Conservation (phyloP, 1,140 invertebrate genomes). For the Leptopilina clavipes region DNA sequence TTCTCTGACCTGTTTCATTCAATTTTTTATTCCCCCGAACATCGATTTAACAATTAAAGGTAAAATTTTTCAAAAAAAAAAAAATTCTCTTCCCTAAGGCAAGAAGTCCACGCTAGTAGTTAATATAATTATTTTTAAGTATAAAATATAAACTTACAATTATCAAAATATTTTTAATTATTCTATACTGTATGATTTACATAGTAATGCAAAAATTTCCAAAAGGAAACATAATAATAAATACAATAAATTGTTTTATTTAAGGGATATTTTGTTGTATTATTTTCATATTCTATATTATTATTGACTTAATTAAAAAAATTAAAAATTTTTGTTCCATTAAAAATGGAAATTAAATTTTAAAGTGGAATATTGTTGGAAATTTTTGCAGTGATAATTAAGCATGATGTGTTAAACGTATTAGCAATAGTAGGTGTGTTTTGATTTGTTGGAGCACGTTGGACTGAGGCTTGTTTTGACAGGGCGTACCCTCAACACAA, state of each 20-base stretch:
- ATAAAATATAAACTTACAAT: neutral
- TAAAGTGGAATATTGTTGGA: neutral
- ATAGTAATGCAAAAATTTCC: neutral
- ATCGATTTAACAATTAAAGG: too few relatives aligned
- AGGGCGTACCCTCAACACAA: constrained; percentile 2
- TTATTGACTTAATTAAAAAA: too few relatives aligned
- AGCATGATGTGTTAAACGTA: constrained; percentile 29
- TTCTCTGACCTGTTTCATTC: too few relatives aligned
- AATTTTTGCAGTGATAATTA: constrained; percentile 17
- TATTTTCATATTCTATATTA: too few relatives aligned
- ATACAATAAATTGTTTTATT: too few relatives aligned
- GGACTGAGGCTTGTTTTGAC: constrained; percentile 31
- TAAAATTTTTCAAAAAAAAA: neutral
- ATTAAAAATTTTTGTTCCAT: too few relatives aligned
- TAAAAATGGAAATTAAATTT: too few relatives aligned
- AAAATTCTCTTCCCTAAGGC: neutral
- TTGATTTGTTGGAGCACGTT: constrained; percentile 33
- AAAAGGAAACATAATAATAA: neutral
- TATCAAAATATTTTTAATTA: neutral
- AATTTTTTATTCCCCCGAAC: too few relatives aligned
- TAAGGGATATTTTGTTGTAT: too few relatives aligned
- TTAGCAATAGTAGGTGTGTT: constrained; percentile 26
- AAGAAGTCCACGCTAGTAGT: constrained; percentile 19
- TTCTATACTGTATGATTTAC: constrained; percentile 13
- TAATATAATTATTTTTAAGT: constrained; percentile 15